A percentile compares a stretch with the other conserved stretches of the same genome.
Evolutionary conservation across 2,888 invertebrate species (phyloP).

Genomic region (Stictocephala bisonia): DNA sequence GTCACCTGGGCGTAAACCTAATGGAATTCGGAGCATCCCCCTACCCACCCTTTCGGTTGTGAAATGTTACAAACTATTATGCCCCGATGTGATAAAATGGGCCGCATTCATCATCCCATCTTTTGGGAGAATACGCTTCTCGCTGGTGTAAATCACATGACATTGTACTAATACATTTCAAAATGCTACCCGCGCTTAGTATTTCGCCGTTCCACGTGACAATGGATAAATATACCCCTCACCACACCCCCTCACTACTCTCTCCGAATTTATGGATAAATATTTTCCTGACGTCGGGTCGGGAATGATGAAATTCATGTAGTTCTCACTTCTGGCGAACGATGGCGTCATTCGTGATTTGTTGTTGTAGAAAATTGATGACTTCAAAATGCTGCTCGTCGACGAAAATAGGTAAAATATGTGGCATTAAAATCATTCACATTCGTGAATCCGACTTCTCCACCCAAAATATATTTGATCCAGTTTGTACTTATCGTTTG

Average conservation of each 20-base stretch:
- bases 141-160: constrained; percentile 32
- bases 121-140: constrained; percentile 34
- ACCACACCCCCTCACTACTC: background rate
- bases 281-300: constrained; percentile 39
- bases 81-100: constrained; percentile 37
- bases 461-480: too few relatives aligned
- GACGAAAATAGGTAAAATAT: too few relatives aligned
- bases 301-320: constrained; percentile 38
- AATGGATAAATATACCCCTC: constrained; percentile 28
- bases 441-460: too few relatives aligned
- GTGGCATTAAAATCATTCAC: too few relatives aligned
- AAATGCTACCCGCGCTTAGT: constrained; percentile 34
- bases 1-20: constrained; percentile 40
- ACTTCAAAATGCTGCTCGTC: too few relatives aligned
- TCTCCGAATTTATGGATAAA: constrained; percentile 31
- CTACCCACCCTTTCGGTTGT: background rate
- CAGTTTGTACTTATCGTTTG: too few relatives aligned
- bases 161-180: constrained; percentile 39
- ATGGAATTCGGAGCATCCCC: constrained; percentile 39
- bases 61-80: constrained; percentile 15
- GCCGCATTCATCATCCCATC: constrained; percentile 29
- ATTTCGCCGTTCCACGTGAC: constrained; percentile 32
- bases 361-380: constrained; percentile 29
- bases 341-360: constrained; percentile 32
- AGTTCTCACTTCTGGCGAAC: constrained; percentile 38